Conservation (phyloP, 2,113 vertebrate genomes). For the Lophochroa leadbeateri region DNA sequence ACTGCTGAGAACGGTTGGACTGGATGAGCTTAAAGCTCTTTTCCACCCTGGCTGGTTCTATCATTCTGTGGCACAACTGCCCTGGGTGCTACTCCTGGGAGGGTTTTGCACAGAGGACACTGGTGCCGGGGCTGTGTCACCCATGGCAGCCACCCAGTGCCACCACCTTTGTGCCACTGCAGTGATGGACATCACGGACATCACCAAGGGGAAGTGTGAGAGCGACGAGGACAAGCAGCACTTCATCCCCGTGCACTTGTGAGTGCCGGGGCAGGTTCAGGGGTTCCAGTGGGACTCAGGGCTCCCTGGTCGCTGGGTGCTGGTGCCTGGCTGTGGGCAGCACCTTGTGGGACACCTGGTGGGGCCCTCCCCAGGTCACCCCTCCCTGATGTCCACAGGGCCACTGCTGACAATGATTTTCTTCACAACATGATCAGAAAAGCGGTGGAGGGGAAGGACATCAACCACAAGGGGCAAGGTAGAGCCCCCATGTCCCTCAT, state of each 20-base stretch:
- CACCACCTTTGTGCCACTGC: background rate
- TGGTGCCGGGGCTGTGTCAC: background rate
- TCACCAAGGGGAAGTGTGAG: constrained; percentile 59
- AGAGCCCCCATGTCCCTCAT: background rate
- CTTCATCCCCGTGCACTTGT: constrained; percentile 68
- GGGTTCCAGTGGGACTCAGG: fast-evolving
- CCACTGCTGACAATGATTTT: constrained; percentile 52
- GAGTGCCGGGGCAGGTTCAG: background rate
- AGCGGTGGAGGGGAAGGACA: constrained; percentile 52
- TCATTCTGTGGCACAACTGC: background rate
- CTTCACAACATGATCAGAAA: constrained; percentile 66
- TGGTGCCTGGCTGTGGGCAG: background rate
- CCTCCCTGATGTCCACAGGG: background rate
- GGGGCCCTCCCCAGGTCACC: background rate
- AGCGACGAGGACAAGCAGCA: constrained; percentile 67
- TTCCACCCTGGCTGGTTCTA: background rate
- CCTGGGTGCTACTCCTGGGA: background rate
- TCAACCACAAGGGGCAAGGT: constrained; percentile 74
- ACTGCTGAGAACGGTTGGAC: background rate
- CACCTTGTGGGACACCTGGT: background rate
- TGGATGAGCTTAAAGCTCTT: background rate
- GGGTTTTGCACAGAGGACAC: background rate
- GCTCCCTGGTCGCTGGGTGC: background rate
- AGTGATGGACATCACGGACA: constrained; percentile 72
- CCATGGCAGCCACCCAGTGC: background rate